Percentiles rank a stretch among this genome's conserved stretches.
phyloP scores from a whole-genome alignment of 2,888 invertebrate genomes.

The Megamerina dolium region DNA sequence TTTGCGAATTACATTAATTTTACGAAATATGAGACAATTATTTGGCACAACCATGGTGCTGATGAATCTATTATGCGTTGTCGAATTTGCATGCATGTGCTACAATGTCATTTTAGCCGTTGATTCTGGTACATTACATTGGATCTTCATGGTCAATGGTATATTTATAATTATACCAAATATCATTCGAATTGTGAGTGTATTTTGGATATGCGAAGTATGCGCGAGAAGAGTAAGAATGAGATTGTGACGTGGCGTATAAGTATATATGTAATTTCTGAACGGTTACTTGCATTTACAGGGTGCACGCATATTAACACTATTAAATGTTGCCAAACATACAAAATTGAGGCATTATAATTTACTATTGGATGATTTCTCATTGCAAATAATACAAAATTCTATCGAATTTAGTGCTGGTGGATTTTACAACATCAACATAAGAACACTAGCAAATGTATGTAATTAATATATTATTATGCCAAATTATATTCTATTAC shows the following conservation, averaged over 20 bases:
- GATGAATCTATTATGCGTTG: constrained; percentile 29
- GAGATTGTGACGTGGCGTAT: too few species aligned
- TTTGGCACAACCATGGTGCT: constrained; percentile 28
- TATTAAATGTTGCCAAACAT: neutral
- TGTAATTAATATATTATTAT: too few species aligned
- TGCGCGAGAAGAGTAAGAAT: constrained; percentile 23
- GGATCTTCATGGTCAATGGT: neutral
- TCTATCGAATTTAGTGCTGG: constrained; percentile 26
- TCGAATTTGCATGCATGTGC: constrained; percentile 25
- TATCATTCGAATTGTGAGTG: constrained; percentile 22
- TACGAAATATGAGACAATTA: constrained; percentile 19
- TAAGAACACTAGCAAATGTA: constrained; percentile 22
- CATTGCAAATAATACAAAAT: constrained; percentile 31
- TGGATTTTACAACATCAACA: constrained; percentile 30
- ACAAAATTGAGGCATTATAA: neutral
- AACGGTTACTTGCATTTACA: too few species aligned
- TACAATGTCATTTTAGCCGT: constrained; percentile 21
- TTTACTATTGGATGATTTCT: constrained; percentile 23
- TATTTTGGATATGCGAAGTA: constrained; percentile 24
- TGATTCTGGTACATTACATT: constrained; percentile 1
- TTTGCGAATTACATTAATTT: constrained; percentile 19
- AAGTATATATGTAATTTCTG: too few species aligned
- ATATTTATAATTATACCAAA: constrained; percentile 18
- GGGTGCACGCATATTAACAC: neutral
- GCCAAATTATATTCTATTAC: too few species aligned